These are phyloP conservation scores for Otus scops DNA, from an alignment of 2,797 vertebrate genomes.

Conservation along the genomic window DNA sequence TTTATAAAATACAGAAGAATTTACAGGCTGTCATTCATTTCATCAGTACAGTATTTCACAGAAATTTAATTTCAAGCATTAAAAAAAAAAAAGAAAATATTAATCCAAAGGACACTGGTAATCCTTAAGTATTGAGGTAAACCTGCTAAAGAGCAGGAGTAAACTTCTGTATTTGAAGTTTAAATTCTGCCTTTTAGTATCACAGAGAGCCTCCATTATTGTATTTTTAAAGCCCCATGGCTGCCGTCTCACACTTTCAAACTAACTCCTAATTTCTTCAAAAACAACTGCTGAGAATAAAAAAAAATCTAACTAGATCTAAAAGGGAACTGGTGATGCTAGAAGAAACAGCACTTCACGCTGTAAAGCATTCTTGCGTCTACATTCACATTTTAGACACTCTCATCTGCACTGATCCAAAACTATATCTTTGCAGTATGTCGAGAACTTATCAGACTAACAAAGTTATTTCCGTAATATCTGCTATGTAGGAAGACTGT, in stretches of 20 bases:
- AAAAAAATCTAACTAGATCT: not conserved
- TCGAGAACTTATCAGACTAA: not conserved
- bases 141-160: not conserved
- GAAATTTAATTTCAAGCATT: not conserved
- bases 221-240: not conserved
- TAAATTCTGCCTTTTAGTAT: not conserved
- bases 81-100: not conserved
- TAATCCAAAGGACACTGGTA: not conserved
- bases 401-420: not conserved
- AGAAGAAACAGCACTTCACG: not conserved
- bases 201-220: not conserved
- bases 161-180: not conserved
- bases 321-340: not conserved
- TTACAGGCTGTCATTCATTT: not conserved
- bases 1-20: not conserved
- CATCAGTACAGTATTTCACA: not conserved
- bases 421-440: not conserved
- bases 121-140: not conserved
- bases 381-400: not conserved
- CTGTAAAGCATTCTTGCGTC: not conserved
- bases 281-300: not conserved
- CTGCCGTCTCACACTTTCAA: not conserved
- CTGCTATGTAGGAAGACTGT: not conserved
- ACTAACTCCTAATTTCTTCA: not conserved
- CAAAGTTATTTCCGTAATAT: not conserved